Base-by-base conservation (phyloP, 2,797 vertebrate genomes). In the Sebastes iracundus region DNA sequence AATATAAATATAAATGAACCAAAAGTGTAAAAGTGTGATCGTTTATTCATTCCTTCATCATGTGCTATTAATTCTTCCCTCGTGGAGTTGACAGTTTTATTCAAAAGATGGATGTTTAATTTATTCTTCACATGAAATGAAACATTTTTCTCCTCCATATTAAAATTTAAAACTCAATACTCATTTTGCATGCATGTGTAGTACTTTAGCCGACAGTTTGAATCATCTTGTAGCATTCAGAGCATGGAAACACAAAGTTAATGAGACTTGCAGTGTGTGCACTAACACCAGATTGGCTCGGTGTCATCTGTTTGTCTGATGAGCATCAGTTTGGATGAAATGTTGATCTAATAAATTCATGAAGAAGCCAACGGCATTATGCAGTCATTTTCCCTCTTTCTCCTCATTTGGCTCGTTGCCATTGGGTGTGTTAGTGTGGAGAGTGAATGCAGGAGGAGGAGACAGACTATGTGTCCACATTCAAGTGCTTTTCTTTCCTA, bases 281-380 rank as follows among this genome's bases (percentile, higher is more conserved):
- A 30, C 35, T 30, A 5, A 69, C 67, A 71, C 22, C 70, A 66
- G 69, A 49, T 33, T 75, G 77, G 75, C 70, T 74, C n/a, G 20
- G 25, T 33, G 46, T 68, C 86, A 59, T 77, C 56, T 56, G 72
- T 75, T 71, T 76, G 49, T 65, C 61, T 84, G 46, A 77, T 65
- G 66, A 75, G 70, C 55, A 27, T 65, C 49, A 38, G 23, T 85
- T 74, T 62, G 63, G 58, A 30, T 78, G 38, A 84, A 78, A 80
- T 67, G 28, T 75, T 73, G 53, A 69, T 72, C 46, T 82, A 74
- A 76, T 55, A 58, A 62, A 86, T 60, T 62, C 82, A 71, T 60
- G 11, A 52, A 56, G 59, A 79, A 85, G 67, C 65, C n/a, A 7
- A 2, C 38, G 22, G 69, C 65, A 82, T 78, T 58, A 52, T 22